Evolutionary conservation across 2,888 invertebrate genomes (phyloP), one percentile per base, ranked within the genome.

Genomic region (Tortrix viridana): DNA sequence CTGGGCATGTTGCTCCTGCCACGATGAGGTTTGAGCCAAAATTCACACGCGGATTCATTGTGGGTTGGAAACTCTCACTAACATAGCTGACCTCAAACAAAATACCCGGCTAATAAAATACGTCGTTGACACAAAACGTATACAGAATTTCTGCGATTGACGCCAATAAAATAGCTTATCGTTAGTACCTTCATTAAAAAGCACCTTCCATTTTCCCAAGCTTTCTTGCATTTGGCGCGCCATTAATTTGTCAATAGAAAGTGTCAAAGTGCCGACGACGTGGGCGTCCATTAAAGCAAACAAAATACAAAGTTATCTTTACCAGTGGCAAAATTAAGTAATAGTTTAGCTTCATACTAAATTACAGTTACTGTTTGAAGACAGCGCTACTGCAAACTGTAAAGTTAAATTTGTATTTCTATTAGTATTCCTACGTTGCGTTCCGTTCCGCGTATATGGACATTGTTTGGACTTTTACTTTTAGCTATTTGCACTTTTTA

Each of bases 381-480:
- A 26, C 26, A 50, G 62, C 56, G 46, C 56, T 44, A 20, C 46
- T 6, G 46, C 23, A 5, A 16, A 12, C 37, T 20, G 50, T 20
- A 50, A 18, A 52, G 4, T 38, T 52, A 57, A 57, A 16, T 52
- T 56, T 44, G 56, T 57, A 5, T 7, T 19, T 2, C 32, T 55
- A 32, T 57, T 52, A 46, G 44, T 56, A 52, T 38, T 37, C 37
- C 56, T 62, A 44, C 62, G 23, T 22, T 56, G 37, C 44, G 52
- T 57, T 46, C 46, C 46, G 50, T 20, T 46, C 26, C 44, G 32
- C 32, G 44, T 43, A 52, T 18, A 52, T 18, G 23, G 38, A 53
- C 55, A 44, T 41, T 76, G 75, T 77, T 79, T 78, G 76, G 77
- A 86, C 87, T 88, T 86, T 88, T 88, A 87, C 88, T 88, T 86